Base-by-base conservation (phyloP, 1,140 invertebrate genomes). In the Anagrus nilaparvatae region DNA sequence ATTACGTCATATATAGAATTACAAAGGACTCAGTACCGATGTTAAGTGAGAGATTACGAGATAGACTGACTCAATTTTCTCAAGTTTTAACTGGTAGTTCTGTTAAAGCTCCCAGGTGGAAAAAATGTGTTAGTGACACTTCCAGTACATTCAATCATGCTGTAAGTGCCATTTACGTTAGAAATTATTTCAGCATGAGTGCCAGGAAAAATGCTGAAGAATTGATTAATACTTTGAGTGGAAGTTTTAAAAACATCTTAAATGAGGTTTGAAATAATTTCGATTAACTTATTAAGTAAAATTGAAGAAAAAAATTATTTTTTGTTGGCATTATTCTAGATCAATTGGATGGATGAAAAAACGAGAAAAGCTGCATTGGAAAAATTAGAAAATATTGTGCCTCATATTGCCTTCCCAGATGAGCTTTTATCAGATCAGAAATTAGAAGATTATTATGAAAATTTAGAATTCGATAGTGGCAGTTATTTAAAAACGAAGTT, bases 61-160 rank as follows among this genome's bases (percentile, higher is more conserved):
- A 78, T 24, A 62, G 79, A 5, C 83, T 82, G 53, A 67, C 87
- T 29, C 67, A 76, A 20, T 89, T 84, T 59, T 76, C 13, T 9
- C 5, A 9, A 7, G 6, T 13, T 5, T 13, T 30, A n/a, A 30
- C 13, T 5, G 13, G 28, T 5, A 30, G 5, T n/a, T n/a, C 10
- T 13, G 28, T 0, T 80, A 84, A 48, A 59, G 81, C 18, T 54
- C 76, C 83, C 3, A 70, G 87, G 13, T 91, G 87, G 87, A 86
- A 87, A 65, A 82, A 87, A 52, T 88, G 86, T 52, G 76, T 82
- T 13, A 81, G 82, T 49, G 76, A 79, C 6, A 75, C 80, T 17
- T 75, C 77, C 32, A 73, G 74, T 49, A 82, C 79, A 58, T 67
- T 93, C 49, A 76, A 78, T 0, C 75, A 84, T 37, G 79, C 82